Evolutionary conservation across 2,888 invertebrate genomes (phyloP).

Genomic region (Caenorhabditis doughertyi): DNA sequence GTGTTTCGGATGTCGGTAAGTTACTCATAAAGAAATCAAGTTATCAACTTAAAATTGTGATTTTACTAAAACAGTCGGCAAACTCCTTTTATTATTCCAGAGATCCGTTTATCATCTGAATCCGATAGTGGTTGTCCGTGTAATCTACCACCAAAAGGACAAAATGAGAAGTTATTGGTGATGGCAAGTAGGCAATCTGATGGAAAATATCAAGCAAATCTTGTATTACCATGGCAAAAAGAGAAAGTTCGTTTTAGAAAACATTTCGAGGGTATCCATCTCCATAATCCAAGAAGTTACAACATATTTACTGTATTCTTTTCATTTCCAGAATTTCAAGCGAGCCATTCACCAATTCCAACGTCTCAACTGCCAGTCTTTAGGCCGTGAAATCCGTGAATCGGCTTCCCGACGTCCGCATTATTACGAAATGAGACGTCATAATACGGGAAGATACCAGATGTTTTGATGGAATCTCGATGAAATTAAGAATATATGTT

Average conservation of each 20-base stretch:
- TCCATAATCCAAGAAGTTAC: background rate
- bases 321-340: slow-evolving; percentile 81
- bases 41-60: background rate
- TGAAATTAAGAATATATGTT: slow-evolving; percentile 28
- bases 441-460: slow-evolving; percentile 70
- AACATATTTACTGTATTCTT: no score
- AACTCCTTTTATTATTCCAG: slow-evolving; percentile 53
- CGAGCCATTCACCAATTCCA: slow-evolving; percentile 81
- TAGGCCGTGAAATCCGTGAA: slow-evolving; percentile 82
- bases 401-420: slow-evolving; percentile 76
- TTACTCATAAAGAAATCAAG: background rate
- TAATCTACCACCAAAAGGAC: slow-evolving; percentile 38
- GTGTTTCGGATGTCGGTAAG: slow-evolving; percentile 68
- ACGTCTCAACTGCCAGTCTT: slow-evolving; percentile 80
- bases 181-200: slow-evolving; percentile 75
- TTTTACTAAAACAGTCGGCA: no score
- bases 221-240: slow-evolving; percentile 81
- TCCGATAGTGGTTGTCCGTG: slow-evolving; percentile 67
- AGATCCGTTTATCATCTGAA: slow-evolving; percentile 67
- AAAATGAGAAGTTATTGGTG: slow-evolving; percentile 67
- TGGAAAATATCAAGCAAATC: slow-evolving; percentile 74
- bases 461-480: slow-evolving; percentile 42
- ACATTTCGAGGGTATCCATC: background rate
- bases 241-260: slow-evolving; percentile 43
- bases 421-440: slow-evolving; percentile 71